phyloP scores from a whole-genome alignment of 1,140 invertebrate genomes.

The Solen grandis region DNA sequence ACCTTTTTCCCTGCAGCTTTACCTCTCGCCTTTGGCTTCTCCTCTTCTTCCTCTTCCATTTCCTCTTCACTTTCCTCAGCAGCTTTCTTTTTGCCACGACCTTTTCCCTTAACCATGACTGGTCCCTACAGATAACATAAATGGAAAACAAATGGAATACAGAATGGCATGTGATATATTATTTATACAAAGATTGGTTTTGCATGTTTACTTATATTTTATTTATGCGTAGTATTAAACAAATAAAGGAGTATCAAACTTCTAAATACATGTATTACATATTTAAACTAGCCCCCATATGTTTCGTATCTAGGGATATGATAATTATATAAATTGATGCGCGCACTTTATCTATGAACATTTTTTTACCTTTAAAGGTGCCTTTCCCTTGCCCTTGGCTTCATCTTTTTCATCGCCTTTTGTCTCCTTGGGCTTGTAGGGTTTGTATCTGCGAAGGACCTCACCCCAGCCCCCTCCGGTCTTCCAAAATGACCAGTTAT shows the following conservation, averaged over 20 bases:
- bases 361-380: constrained; percentile 39
- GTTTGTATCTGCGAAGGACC: constrained; percentile 54
- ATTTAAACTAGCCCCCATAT: not conserved
- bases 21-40: not conserved
- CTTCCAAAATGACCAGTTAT: constrained; percentile 64
- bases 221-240: not conserved
- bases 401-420: constrained; percentile 22
- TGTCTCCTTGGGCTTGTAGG: constrained; percentile 54
- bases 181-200: not conserved
- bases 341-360: not conserved
- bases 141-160: not conserved
- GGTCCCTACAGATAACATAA: not conserved
- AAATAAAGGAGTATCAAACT: not conserved
- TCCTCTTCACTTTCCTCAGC: not conserved
- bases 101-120: not conserved
- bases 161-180: not conserved
- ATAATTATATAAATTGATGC: not conserved
- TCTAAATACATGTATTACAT: not conserved
- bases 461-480: constrained; percentile 61
- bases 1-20: not conserved
- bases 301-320: not conserved
- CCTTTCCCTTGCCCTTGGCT: constrained; percentile 16
- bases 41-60: not conserved
- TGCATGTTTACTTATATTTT: not conserved
- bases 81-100: not conserved